Evolutionary conservation across 1,140 invertebrate species (phyloP).

Genomic region (Andrena cerasifolii): DNA sequence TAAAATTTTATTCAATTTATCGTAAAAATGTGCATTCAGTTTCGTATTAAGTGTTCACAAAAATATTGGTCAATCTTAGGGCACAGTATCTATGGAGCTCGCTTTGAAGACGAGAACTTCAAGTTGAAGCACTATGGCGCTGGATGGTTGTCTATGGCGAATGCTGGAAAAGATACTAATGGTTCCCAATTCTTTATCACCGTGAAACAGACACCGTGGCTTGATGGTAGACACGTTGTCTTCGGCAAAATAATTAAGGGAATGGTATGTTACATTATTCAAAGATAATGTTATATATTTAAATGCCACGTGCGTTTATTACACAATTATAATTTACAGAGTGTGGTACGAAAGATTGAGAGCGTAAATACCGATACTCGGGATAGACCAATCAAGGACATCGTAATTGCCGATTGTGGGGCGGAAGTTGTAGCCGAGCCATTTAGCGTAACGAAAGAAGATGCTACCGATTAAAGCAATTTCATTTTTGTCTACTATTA

Average conservation of each 20-base stretch:
- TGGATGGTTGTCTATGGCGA: conserved; percentile 98
- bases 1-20: no score
- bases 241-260: conserved; percentile 97
- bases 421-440: conserved; percentile 88
- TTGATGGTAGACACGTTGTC: conserved; percentile 98
- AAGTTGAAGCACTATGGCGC: conserved; percentile 98
- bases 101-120: conserved; percentile 98
- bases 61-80: no score
- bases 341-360: conserved; percentile 94
- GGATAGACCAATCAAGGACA: conserved; percentile 91
- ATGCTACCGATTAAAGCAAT: conserved; percentile 87
- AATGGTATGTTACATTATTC: conserved; percentile 87
- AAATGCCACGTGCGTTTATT: conserved; percentile 10
- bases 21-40: no score
- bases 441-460: conserved; percentile 91
- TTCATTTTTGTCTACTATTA: conserved; percentile 1
- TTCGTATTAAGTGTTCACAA: no score
- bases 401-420: conserved; percentile 90
- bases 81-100: conserved; percentile 95
- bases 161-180: conserved; percentile 98
- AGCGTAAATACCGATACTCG: conserved; percentile 87
- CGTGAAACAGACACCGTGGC: conserved; percentile 94
- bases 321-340: conserved; percentile 82
- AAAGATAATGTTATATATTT: background rate
- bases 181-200: conserved; percentile 99